Evolutionary conservation across 2,888 invertebrate species (phyloP), one percentile per base, ranked within the genome.

Genomic region (Yponomeuta plumbellus): DNA sequence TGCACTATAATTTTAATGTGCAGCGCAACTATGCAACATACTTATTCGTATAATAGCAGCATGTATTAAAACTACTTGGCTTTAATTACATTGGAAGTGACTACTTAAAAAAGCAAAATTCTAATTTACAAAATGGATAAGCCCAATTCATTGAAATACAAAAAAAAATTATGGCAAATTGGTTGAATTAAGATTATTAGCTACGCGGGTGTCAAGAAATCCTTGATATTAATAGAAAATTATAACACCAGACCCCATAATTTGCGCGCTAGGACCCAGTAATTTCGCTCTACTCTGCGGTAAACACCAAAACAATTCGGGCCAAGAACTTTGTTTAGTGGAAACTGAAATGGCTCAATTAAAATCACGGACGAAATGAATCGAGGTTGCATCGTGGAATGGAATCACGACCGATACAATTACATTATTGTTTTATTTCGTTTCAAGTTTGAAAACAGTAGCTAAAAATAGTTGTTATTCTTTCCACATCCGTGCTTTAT

Each of bases 281-380:
- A 52, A 52, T 52, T 52, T 52, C 13, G 17, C 44, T 17, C 13
- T 52, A 52, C 17, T 52, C 44, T 52, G 44, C 44, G 44, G 44
- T 52, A 52, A 52, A 52, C 44, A 17, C 44, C 2, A 52, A 52
- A 52, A 52, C 44, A 52, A 52, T 52, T 52, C 17, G 44, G 44
- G 44, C 44, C 44, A 52, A 52, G 44, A 52, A 52, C 44, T 52
- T 52, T 17, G 44, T 52, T 52, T 52, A 52, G 44, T 52, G 44
- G 44, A 52, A 52, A 52, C 44, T 17, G 44, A 52, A 52, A 52
- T 52, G 44, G 44, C 17, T 17, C 44, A 52, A 52, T 52, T 52
- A 52, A 52, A 17, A 52, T 52, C 44, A 52, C 17, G 44, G 44
- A 52, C 44, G 13, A 52, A 52, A 52, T 6, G 44, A 52, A 52